Evolutionary conservation across 30 jellyfish, hydroid and myxozoan genomes (phyloP).

Genomic region (Aurelia aurita): DNA sequence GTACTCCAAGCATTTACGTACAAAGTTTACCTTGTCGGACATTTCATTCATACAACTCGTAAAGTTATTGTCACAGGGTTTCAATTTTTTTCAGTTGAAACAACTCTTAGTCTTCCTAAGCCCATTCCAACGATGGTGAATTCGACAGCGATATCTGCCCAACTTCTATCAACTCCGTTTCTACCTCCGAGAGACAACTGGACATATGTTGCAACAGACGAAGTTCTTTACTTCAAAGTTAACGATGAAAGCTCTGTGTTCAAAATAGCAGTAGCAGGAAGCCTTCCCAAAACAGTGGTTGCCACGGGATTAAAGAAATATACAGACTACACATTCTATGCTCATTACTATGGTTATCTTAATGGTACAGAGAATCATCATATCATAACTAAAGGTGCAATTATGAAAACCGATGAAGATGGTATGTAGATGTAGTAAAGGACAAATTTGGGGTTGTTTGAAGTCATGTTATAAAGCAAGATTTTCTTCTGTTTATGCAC

Average conservation of each 20-base stretch:
- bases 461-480: too few species aligned
- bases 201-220: conserved; percentile 4
- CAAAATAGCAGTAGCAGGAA: conserved; percentile 7
- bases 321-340: conserved; percentile 4
- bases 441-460: too few species aligned
- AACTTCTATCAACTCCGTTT: conserved; percentile 4
- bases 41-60: too few species aligned
- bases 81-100: conserved; percentile 6
- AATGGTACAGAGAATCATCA: not conserved
- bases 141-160: conserved; percentile 45
- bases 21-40: too few species aligned
- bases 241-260: not conserved
- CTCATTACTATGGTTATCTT: not conserved
- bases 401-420: too few species aligned
- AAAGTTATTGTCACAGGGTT: not conserved
- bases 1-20: too few species aligned
- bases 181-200: conserved; percentile 39
- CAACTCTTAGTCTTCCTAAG: conserved; percentile 3
- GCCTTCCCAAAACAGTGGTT: not conserved
- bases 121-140: conserved; percentile 27
- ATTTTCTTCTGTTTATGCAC: too few species aligned
- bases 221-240: not conserved
- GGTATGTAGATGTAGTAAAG: too few species aligned
- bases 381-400: too few species aligned
- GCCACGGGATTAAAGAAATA: conserved; percentile 2